phyloP scores from a whole-genome alignment of 2,797 vertebrate species.

The Lycodopsis pacificus region DNA sequence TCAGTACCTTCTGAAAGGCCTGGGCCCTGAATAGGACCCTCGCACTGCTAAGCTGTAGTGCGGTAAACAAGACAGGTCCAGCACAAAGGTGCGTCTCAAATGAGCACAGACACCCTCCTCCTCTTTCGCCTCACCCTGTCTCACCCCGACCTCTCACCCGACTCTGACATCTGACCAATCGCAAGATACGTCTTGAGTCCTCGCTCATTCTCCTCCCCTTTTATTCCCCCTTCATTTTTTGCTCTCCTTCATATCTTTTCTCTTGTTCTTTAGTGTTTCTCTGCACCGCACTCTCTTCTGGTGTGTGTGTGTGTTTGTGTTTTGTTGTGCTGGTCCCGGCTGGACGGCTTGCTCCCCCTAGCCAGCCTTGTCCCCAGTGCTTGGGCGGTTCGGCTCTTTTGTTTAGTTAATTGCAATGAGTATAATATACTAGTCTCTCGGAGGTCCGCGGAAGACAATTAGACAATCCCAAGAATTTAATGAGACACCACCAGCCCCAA shows the following conservation, averaged over 20 bases:
- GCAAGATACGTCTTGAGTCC: slow-evolving; percentile 90
- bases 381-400: slow-evolving; percentile 99
- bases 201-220: slow-evolving; percentile 56
- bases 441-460: slow-evolving; percentile 99
- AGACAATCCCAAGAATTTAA: slow-evolving; percentile 99
- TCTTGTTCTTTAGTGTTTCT: slow-evolving; percentile 76
- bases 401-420: slow-evolving; percentile 99
- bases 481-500: slow-evolving; percentile 94
- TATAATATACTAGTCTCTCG: slow-evolving; percentile 99
- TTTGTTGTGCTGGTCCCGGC: slow-evolving; percentile 73
- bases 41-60: slow-evolving; percentile 99
- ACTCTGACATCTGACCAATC: slow-evolving; percentile 99
- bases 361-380: slow-evolving; percentile 86
- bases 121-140: slow-evolving; percentile 69
- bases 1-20: slow-evolving; percentile 99
- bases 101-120: slow-evolving; percentile 98
- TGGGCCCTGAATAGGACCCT: slow-evolving; percentile 97
- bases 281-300: slow-evolving; percentile 64
- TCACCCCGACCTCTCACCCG: slow-evolving; percentile 86
- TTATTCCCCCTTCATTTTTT: slow-evolving; percentile 59
- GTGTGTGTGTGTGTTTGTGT: slow-evolving; percentile 70
- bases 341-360: slow-evolving; percentile 74
- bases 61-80: slow-evolving; percentile 99
- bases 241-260: slow-evolving; percentile 75
- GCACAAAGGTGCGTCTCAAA: slow-evolving; percentile 99